Conservation (phyloP, 2,797 vertebrate species). For the Poecilia picta region DNA sequence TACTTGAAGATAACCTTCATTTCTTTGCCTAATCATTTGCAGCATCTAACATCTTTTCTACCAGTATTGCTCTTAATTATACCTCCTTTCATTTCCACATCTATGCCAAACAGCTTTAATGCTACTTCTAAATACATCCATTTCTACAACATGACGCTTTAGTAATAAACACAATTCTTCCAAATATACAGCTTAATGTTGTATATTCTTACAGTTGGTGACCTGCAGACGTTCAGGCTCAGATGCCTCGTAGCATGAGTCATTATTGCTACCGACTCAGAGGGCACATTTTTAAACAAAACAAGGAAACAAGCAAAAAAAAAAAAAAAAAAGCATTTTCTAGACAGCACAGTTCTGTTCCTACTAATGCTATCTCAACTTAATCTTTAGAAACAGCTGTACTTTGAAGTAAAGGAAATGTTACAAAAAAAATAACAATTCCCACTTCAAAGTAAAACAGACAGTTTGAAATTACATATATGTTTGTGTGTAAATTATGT, state of each 20-base stretch:
- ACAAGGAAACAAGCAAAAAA: neutral
- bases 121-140: neutral
- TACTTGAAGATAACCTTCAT: neutral
- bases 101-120: neutral
- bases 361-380: neutral
- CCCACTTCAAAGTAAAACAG: conserved; percentile 6
- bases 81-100: neutral
- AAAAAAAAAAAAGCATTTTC: neutral
- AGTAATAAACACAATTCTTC: neutral
- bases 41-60: neutral
- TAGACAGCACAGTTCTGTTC: neutral
- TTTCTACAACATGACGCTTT: neutral
- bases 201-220: neutral
- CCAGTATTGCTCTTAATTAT: neutral
- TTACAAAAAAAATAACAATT: neutral
- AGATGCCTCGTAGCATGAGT: neutral
- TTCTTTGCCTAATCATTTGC: neutral
- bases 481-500: conserved; percentile 5
- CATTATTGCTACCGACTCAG: neutral
- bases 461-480: neutral
- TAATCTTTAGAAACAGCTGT: neutral
- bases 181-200: neutral
- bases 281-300: neutral
- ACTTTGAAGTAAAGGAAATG: neutral
- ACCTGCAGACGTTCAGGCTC: neutral